Conservation (phyloP, 2,113 vertebrate species). For the Melanocharis versteri region DNA sequence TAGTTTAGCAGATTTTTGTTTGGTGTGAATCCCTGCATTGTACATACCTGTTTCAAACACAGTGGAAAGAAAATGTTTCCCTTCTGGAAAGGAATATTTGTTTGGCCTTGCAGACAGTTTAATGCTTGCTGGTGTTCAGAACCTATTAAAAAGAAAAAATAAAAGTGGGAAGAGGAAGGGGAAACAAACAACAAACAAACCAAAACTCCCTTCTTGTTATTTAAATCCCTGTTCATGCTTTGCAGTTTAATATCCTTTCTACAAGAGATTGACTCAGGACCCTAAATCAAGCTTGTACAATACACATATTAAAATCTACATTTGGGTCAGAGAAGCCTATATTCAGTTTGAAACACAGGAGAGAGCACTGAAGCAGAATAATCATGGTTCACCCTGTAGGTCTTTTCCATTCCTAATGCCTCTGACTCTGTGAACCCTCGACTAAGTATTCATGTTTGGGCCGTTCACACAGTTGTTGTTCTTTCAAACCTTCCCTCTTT, state of each 20-base stretch:
- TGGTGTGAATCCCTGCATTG: background rate
- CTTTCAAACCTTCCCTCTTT: conserved; percentile 3
- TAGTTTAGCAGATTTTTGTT: background rate
- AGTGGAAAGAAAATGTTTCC: background rate
- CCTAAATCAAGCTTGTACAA: background rate
- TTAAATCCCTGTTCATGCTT: background rate
- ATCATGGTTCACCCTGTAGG: background rate
- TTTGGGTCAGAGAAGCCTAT: background rate
- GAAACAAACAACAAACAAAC: background rate
- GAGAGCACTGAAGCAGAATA: conserved; percentile 5
- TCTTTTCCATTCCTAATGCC: conserved; percentile 28
- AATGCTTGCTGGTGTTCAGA: background rate
- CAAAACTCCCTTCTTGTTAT: background rate
- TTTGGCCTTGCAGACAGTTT: background rate
- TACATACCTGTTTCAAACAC: background rate
- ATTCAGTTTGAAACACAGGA: background rate
- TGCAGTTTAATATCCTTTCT: background rate
- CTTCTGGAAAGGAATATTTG: background rate
- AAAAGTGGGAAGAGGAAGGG: background rate
- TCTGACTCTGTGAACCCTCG: background rate
- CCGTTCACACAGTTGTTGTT: background rate
- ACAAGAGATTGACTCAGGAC: background rate
- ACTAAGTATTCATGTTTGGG: background rate
- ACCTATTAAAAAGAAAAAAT: background rate
- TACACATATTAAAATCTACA: background rate